These are phyloP conservation scores for Volucella inanis DNA, from an alignment of 2,888 invertebrate genomes.

Conservation along the genomic window DNA sequence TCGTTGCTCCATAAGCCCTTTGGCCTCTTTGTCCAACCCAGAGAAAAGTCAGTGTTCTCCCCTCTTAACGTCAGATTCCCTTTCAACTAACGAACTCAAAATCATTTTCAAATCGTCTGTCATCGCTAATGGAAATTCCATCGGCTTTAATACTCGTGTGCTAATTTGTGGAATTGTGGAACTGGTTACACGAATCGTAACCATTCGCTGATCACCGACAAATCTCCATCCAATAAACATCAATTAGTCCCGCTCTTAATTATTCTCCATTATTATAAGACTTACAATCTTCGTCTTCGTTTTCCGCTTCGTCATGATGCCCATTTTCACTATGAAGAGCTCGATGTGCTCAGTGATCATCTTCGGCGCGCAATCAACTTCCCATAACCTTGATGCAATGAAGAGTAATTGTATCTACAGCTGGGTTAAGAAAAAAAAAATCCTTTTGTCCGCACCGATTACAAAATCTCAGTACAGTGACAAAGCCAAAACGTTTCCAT, in stretches of 20 bases:
- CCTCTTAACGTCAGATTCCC: constrained; percentile 46
- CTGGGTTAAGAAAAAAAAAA: constrained; percentile 14
- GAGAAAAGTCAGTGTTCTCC: constrained; percentile 34
- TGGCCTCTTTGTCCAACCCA: constrained; percentile 20
- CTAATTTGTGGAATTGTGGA: constrained; percentile 54
- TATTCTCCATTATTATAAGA: constrained; percentile 65
- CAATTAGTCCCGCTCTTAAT: constrained; percentile 71
- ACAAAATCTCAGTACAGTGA: constrained; percentile 65
- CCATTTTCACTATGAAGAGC: too few relatives aligned
- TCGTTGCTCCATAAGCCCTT: constrained; percentile 23
- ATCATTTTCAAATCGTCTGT: constrained; percentile 35
- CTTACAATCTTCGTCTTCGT: constrained; percentile 22
- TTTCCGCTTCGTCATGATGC: too few relatives aligned
- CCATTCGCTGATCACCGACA: constrained; percentile 5
- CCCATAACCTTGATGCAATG: constrained; percentile 71
- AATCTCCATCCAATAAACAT: constrained; percentile 43
- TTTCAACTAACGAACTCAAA: constrained; percentile 22
- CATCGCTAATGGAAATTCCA: constrained; percentile 16
- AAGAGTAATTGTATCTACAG: constrained; percentile 48
- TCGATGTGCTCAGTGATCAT: not conserved
- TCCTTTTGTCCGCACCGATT: constrained; percentile 55
- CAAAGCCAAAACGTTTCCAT: constrained; percentile 59
- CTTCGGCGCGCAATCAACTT: constrained; percentile 52
- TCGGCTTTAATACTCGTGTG: constrained; percentile 53
- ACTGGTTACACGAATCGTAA: constrained; percentile 21